Evolutionary conservation across 1,140 invertebrate genomes (phyloP), one percentile per base, ranked within the genome.

Genomic region (Zophobas atratus): DNA sequence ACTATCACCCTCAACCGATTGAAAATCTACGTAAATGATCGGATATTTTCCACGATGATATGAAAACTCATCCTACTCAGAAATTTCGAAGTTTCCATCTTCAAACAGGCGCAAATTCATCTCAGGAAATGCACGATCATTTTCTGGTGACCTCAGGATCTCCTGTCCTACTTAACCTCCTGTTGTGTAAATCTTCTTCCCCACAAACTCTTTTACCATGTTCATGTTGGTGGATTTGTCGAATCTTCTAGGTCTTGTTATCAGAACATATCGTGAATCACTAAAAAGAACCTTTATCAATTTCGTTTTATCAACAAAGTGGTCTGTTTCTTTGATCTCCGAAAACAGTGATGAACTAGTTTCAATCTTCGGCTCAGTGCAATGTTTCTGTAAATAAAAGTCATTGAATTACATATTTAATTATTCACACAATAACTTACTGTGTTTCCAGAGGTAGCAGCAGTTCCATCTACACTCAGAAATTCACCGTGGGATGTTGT

Each of bases 271-370:
- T 56, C 6, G 6, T 56, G 55, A 56, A 56, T 56, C 55, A 8
- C 55, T 2, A 33, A 56, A 56, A 32, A 56, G 32, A 56, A 56
- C 55, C 55, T 56, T 33, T 56, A 56, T 56, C 32, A 56, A 34
- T 56, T 56, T 56, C 35, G 55, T 56, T 33, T 56, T 56, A 34
- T 56, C 55, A 56, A 56, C 55, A 56, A 56, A 56, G 55, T 56
- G 55, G 34, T 56, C 55, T 56, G 20, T 56, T 56, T 5, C 34
- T 35, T 3, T 56, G 55, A 56, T 56, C 6, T 33, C 34, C 55
- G 55, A 56, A 34, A 33, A 56, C 55, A 33, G 55, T 56, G 55
- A 1, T 56, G 55, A 56, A 56, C n/a, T 56, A 33, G 32, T 3
- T 4, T 56, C 32, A 35, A 56, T 56, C 34, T 56, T 56, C 33